Evolutionary conservation across 2,113 vertebrate species (phyloP), one percentile per base, ranked within the genome.

Genomic region (Diadophis punctatus): DNA sequence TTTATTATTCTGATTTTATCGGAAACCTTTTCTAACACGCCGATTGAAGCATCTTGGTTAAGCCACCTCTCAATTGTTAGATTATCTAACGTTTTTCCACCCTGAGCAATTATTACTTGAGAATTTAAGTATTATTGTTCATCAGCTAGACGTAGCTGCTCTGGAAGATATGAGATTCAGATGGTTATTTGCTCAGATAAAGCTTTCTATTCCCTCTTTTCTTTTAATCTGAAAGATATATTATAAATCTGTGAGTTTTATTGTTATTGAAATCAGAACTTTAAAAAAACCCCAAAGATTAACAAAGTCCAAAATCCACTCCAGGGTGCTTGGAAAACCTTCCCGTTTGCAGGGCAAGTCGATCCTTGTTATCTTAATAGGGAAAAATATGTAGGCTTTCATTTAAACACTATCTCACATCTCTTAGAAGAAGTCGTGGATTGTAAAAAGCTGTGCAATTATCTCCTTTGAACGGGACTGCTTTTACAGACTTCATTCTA

Each of bases 401-500:
- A 80, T 89, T 95, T 25, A 86, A 60, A 46, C 92, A 92, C 89
- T 80, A 23, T 43, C 56, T 92, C 92, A 88, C 22, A 25, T 88
- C 89, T 93, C 63, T 53, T 89, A 91, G 91, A 93, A 56, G 88
- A 46, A 91, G n/a, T 48, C 5, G 16, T 34, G 27, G 85, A 9
- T 91, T 84, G 2, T 0, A 23, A 52, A 94, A 91, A 94, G 56
- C 91, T 46, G 90, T 90, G 74, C 23, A 87, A 89, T 93, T 84
- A 89, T 85, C 94, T 93, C 88, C 39, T 92, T 93, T 96, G n/a
- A 93, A 93, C 43, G 91, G 90, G 51, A 53, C 84, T 91, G 92
- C 58, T 94, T 16, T 94, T 95, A 51, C 91, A 52, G 93, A 93
- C 87, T 92, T 93, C 95, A 89, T 95, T 93, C 93, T 93, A 95